phyloP scores from a whole-genome alignment of 2,113 vertebrate species.

The Mesembrinibis cayennensis region DNA sequence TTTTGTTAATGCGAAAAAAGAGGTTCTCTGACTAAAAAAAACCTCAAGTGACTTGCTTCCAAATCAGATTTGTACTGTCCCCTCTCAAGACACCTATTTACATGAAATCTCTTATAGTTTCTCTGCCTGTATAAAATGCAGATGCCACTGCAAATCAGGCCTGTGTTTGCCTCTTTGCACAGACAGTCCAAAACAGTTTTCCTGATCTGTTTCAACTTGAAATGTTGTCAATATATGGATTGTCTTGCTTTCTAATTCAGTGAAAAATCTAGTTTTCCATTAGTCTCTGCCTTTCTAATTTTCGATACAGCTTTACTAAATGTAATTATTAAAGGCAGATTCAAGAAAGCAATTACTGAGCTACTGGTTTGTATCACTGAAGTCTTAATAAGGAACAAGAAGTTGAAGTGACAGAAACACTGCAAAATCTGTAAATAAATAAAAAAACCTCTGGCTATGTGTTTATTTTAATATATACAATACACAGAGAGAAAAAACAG shows the following conservation, averaged over 20 bases:
- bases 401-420: slow-evolving; percentile 70
- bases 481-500: background rate
- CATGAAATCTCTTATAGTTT: slow-evolving; percentile 81
- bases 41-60: slow-evolving; percentile 68
- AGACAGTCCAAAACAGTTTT: slow-evolving; percentile 97
- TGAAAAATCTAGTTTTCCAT: slow-evolving; percentile 99
- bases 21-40: slow-evolving; percentile 52
- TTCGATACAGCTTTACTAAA: slow-evolving; percentile 87
- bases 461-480: background rate
- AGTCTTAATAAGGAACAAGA: slow-evolving; percentile 92
- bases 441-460: background rate
- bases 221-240: slow-evolving; percentile 99
- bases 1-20: slow-evolving; percentile 52
- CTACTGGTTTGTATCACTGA: slow-evolving; percentile 92
- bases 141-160: slow-evolving; percentile 85
- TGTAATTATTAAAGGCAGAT: slow-evolving; percentile 99
- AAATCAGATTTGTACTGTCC: slow-evolving; percentile 71
- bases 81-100: slow-evolving; percentile 69
- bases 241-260: slow-evolving; percentile 94
- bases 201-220: slow-evolving; percentile 95
- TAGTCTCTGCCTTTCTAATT: slow-evolving; percentile 92
- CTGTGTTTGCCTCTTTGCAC: slow-evolving; percentile 82
- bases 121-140: slow-evolving; percentile 73
- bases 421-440: slow-evolving; percentile 55
- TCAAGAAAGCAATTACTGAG: slow-evolving; percentile 98